Evolutionary conservation across 1,140 invertebrate genomes (phyloP), one percentile per base, ranked within the genome.

Genomic region (Bombus fervidus): DNA sequence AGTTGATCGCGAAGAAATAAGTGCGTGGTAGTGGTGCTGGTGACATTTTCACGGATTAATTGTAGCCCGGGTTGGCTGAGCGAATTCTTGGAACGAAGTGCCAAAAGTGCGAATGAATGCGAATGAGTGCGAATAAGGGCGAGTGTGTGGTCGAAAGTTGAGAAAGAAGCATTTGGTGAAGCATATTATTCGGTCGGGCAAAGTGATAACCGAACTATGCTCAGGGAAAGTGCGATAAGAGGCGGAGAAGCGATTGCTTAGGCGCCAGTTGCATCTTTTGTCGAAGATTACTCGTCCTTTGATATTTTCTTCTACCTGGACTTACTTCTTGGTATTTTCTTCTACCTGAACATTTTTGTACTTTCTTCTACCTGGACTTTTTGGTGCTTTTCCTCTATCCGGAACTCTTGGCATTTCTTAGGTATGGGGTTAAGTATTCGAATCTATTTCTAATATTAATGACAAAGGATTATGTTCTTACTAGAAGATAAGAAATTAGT

Each of bases 1-100:
- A 47, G 72, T 25, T 28, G 41, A 37, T 10, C 0, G 43, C 6
- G 28, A n/a, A 34, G 8, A 3, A 34, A n/a, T 28, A 34, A 34
- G 39, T 43, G 34, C 22, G 22, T 18, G 15, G 3, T 37, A 12
- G 22, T 1, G 37, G 64, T 43, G 62, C 13, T 47, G 18, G n/a
- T 85, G 76, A 80, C 77, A 85, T 85, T 85, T 72, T n/a, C 83
- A 41, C n/a, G 77, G 77, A 73, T 85, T 85, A 85, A 85, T 85
- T 53, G 83, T 64, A 68, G 43, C 83, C 37, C 72, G 57, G 59
- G 43, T 75, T 64, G 31, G 75, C 57, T 25, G 28, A 84, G 66
- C 64, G 53, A 73, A 85, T 85, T 85, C 83, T 85, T 31, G 53
- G 77, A 72, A 85, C 83, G 0, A n/a, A 80, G 75, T 80, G 83